phyloP scores from a whole-genome alignment of 92 coral and sea anemone genomes.

The Isaurus tuberculatus region DNA sequence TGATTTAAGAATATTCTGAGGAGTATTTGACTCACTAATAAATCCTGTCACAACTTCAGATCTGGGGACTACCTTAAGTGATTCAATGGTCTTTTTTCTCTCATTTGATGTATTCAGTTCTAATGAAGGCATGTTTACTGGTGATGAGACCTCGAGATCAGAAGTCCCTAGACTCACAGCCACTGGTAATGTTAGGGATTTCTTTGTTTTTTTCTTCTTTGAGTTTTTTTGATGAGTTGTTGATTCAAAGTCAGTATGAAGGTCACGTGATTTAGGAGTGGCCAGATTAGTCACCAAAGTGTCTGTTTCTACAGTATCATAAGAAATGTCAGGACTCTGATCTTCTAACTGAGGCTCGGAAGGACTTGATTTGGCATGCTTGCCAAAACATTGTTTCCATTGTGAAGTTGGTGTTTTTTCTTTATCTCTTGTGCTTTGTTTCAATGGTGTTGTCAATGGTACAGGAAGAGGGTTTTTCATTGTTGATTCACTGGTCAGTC shows the following conservation, averaged over 20 bases:
- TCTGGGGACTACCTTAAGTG: neutral
- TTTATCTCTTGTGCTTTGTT: neutral
- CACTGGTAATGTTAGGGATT: neutral
- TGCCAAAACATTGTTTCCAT: neutral
- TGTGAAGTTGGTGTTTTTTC: neutral
- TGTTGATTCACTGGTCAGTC: neutral
- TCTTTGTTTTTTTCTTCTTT: neutral
- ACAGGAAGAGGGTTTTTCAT: neutral
- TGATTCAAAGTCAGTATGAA: neutral
- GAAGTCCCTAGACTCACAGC: neutral
- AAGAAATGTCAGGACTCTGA: neutral
- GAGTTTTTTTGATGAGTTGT: neutral
- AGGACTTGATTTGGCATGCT: constrained; percentile 1
- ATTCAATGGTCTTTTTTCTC: neutral
- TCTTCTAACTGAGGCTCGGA: neutral
- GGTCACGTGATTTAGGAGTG: neutral
- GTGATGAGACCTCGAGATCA: neutral
- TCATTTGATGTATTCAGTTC: neutral
- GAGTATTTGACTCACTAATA: neutral
- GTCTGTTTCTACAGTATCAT: neutral
- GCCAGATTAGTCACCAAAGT: neutral
- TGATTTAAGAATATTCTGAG: neutral
- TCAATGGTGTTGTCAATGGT: neutral
- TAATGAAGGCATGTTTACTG: neutral
- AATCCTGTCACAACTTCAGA: neutral